A percentile compares a stretch with the other conserved stretches of the same genome.
phyloP scores from a whole-genome alignment of 2,113 vertebrate species.

The Ammodytes dubius region DNA sequence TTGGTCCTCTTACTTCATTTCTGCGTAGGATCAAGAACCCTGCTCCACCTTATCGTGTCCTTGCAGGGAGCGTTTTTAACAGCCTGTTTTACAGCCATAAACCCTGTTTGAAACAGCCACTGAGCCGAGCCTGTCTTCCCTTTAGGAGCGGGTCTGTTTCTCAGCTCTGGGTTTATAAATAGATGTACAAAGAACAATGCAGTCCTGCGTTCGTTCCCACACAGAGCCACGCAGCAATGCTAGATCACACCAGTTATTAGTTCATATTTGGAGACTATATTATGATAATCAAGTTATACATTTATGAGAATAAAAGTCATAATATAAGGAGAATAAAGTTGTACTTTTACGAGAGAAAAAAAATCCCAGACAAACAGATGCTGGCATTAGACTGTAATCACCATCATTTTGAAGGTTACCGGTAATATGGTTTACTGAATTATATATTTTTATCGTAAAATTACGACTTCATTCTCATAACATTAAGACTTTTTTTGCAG shows the following conservation, averaged over 20 bases:
- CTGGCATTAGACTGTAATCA: no score
- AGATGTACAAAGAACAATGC: constrained; percentile 64
- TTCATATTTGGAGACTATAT: neutral
- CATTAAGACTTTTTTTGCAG: no score
- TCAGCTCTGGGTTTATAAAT: constrained; percentile 67
- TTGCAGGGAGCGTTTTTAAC: neutral
- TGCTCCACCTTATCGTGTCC: neutral
- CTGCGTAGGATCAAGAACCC: constrained; percentile 5
- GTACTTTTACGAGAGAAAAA: neutral
- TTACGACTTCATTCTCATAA: no score
- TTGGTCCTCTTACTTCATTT: constrained; percentile 19
- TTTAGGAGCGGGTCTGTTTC: constrained; percentile 57
- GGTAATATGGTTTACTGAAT: no score
- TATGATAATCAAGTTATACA: no score
- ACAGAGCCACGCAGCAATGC: constrained; percentile 19
- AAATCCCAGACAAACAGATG: no score
- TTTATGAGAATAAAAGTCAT: neutral
- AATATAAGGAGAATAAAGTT: neutral
- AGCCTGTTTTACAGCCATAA: constrained; percentile 1
- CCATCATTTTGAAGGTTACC: no score
- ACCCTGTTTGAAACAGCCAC: constrained; percentile 29
- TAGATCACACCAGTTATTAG: neutral
- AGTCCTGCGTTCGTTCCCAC: constrained; percentile 40
- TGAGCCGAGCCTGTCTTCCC: constrained; percentile 32
- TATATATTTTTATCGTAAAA: no score